Percentiles rank a stretch among this genome's conserved stretches.
Evolutionary conservation across 2,888 invertebrate species (phyloP).

Genomic region (Bhutanitis thaidina): DNA sequence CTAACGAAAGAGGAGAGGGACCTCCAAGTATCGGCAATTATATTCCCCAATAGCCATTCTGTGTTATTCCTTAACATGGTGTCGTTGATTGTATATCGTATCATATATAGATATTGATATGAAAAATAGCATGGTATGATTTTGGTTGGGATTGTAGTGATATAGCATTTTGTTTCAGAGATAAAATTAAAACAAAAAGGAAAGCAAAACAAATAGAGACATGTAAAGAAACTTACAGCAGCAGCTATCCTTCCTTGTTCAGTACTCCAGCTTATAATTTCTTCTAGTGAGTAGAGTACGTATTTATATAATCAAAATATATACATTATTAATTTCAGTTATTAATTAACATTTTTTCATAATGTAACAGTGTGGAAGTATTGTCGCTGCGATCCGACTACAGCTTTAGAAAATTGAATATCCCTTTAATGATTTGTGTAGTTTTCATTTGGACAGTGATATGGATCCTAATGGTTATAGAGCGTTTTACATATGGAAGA

Average conservation of each 20-base stretch:
- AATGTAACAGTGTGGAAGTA: conserved; percentile 51
- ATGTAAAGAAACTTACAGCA: conserved; percentile 52
- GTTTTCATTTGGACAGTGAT: conserved; percentile 45
- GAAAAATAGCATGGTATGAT: no score
- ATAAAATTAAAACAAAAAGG: conserved; percentile 14
- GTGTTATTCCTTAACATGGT: no score
- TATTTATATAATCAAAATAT: not conserved
- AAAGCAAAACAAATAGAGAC: conserved; percentile 33
- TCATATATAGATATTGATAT: no score
- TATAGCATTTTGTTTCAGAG: not conserved
- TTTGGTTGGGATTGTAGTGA: no score
- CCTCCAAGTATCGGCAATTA: no score
- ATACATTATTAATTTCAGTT: not conserved
- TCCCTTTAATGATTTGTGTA: conserved; percentile 37
- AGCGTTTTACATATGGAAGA: conserved; percentile 44
- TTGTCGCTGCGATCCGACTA: conserved; percentile 41
- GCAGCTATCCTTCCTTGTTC: conserved; percentile 47
- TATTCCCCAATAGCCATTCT: no score
- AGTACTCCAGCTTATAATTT: conserved; percentile 63
- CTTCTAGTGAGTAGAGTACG: conserved; percentile 59
- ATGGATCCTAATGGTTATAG: conserved; percentile 50
- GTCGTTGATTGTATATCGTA: no score
- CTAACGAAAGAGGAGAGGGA: no score
- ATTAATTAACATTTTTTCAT: not conserved
- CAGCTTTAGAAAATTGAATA: conserved; percentile 40